Base-by-base conservation (phyloP, 2,888 invertebrate genomes). In the Apotomis capreana region DNA sequence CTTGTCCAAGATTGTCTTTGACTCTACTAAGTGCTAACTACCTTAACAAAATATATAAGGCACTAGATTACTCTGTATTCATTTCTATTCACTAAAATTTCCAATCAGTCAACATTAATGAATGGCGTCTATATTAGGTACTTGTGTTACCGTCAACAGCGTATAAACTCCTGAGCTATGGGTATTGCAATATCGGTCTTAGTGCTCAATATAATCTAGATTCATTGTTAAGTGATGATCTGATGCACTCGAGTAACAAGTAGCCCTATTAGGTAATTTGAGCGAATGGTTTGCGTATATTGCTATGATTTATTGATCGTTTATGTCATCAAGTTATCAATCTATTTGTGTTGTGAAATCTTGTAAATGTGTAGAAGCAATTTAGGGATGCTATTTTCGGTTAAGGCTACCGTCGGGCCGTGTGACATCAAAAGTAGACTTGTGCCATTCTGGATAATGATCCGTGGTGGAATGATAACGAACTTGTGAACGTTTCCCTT, bases 251-350 rank as follows among this genome's bases (percentile, higher is more conserved):
- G 37, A 13, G 52, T 63, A 3, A 9, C 44, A 3, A 64, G 54
- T 55, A 44, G 15, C 64, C 54, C 44, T 63, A 44, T 64, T 64
- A 64, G 64, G 52, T 54, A 36, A 15, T 54, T 51, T 36, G 26
- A 64, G 52, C 13, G 44, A 64, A 64, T 37, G 54, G 40, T 63
- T 54, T 63, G 63, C 63, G 63, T 63, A 13, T 52, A 54, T 51
- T 12, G 54, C 44, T 64, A 54, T 44, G 54, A 64, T 64, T 64
- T 64, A 64, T 44, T 6, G 44, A 15, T 37, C 63, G 54, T 64
- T 64, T 55, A 64, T 44, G 40, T 55, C 40, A 64, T 64, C 55
- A 26, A 54, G 15, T 44, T 55, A 54, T 44, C 64, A 55, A 64
- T 64, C 4, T 64, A 12, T 63, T 52, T 54, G 52, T 40, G 63